Percentiles rank a stretch among this genome's conserved stretches.
Conservation (phyloP, 2,888 invertebrate species). For the Helobdella robusta region DNA sequence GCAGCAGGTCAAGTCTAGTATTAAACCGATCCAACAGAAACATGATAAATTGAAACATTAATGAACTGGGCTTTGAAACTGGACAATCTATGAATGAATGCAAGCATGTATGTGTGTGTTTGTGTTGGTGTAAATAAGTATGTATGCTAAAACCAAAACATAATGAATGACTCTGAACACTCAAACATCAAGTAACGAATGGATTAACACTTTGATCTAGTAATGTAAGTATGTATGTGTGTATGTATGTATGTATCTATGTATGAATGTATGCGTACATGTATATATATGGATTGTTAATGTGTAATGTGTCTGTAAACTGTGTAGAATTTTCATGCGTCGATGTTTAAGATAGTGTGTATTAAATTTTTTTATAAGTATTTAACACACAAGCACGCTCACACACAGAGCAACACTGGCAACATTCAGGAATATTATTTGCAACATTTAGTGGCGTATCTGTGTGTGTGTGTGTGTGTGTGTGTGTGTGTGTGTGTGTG, state of each 20-base stretch:
- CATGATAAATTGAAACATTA: too few relatives aligned
- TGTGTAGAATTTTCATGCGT: neutral
- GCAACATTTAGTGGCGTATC: neutral
- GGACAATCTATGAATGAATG: too few relatives aligned
- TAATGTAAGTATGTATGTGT: neutral
- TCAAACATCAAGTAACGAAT: too few relatives aligned
- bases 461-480: conserved; percentile 13
- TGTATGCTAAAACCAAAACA: too few relatives aligned
- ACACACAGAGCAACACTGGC: neutral
- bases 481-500: conserved; percentile 13
- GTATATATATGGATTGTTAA: neutral
- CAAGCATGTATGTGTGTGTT: too few relatives aligned
- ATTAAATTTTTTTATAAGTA: neutral
- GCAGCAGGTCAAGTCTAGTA: neutral
- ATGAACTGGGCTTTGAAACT: neutral
- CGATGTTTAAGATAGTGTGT: neutral
- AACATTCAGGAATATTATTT: neutral
- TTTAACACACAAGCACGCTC: neutral
- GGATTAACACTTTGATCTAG: too few relatives aligned
- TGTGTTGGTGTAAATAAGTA: too few relatives aligned
- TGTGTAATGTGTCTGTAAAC: neutral
- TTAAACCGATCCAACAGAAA: too few relatives aligned
- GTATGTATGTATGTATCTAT: neutral
- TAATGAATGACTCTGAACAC: too few relatives aligned
- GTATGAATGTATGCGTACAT: neutral